These are phyloP conservation scores for Listronotus bonariensis DNA, from an alignment of 1,140 invertebrate genomes.

Conservation along the genomic window DNA sequence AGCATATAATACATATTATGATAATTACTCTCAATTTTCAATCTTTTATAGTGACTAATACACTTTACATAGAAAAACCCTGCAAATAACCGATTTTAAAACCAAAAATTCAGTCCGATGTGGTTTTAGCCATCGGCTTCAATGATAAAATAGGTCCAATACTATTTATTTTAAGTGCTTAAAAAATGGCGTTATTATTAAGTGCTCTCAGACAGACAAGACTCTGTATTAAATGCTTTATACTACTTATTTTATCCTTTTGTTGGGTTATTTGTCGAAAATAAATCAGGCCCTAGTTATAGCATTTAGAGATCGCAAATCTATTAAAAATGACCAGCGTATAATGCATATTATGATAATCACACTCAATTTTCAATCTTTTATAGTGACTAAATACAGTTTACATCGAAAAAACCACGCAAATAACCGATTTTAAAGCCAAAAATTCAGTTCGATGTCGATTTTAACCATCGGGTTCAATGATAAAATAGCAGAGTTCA, in stretches of 20 bases:
- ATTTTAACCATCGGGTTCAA: constrained; percentile 18
- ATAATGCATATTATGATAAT: constrained; percentile 17
- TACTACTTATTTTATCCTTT: too few relatives aligned
- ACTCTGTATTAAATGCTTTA: too few relatives aligned
- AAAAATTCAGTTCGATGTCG: not conserved
- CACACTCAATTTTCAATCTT: constrained; percentile 7
- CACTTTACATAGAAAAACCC: not conserved
- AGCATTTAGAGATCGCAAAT: constrained; percentile 4
- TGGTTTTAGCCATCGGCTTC: constrained; percentile 14
- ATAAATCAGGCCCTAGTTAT: constrained; percentile 5
- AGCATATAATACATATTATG: constrained; percentile 4
- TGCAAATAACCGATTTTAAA: not conserved
- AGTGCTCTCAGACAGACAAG: too few relatives aligned
- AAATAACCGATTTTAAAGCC: not conserved
- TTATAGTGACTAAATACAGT: not conserved
- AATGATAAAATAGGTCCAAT: constrained; percentile 10
- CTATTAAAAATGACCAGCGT: constrained; percentile 1
- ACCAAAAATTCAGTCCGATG: constrained; percentile 2
- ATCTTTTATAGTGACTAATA: not conserved
- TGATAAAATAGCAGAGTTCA: constrained; percentile 2
- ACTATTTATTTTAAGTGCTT: too few relatives aligned
- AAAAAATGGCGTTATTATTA: too few relatives aligned
- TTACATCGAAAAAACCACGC: not conserved
- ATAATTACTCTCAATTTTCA: constrained; percentile 19
- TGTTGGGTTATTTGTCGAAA: not conserved